Conservation (phyloP, 30 jellyfish, hydroid and myxozoan species). For the Turritopsis dohrnii region DNA sequence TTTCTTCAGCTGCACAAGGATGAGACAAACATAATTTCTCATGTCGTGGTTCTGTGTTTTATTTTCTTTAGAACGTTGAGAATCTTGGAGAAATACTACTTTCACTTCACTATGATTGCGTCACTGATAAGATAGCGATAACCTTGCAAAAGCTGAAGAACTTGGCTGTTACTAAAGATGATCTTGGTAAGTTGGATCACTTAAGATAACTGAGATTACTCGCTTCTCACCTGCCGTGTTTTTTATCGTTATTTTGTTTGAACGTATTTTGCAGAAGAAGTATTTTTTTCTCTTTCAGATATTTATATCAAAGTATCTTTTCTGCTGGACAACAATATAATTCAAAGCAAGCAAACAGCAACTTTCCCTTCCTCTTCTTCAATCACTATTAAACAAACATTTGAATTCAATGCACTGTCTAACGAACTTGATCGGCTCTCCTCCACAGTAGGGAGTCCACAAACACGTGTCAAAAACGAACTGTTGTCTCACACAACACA, state of each 20-base stretch:
- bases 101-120: slow-evolving; percentile 39
- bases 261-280: not conserved
- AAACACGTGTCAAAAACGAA: slow-evolving; percentile 2
- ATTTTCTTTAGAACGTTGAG: not conserved
- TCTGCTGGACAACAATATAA: slow-evolving; percentile 21
- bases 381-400: slow-evolving; percentile 12
- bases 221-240: too few relatives aligned
- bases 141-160: slow-evolving; percentile 12
- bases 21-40: not conserved
- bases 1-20: too few relatives aligned
- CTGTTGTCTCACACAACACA: not conserved
- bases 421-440: slow-evolving; percentile 18
- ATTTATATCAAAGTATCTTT: slow-evolving; percentile 24
- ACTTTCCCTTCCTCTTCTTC: not conserved
- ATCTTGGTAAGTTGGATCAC: slow-evolving; percentile 27
- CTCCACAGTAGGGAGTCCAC: slow-evolving; percentile 7
- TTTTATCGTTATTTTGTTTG: not conserved
- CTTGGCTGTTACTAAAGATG: slow-evolving; percentile 20
- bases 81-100: slow-evolving; percentile 24
- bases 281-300: not conserved
- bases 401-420: slow-evolving; percentile 37
- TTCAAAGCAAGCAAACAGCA: slow-evolving; percentile 9
- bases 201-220: too few relatives aligned
- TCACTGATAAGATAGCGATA: slow-evolving; percentile 33
- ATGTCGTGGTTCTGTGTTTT: not conserved